phyloP scores from a whole-genome alignment of 2,113 vertebrate species.

The Melanotaenia duboulayi region DNA sequence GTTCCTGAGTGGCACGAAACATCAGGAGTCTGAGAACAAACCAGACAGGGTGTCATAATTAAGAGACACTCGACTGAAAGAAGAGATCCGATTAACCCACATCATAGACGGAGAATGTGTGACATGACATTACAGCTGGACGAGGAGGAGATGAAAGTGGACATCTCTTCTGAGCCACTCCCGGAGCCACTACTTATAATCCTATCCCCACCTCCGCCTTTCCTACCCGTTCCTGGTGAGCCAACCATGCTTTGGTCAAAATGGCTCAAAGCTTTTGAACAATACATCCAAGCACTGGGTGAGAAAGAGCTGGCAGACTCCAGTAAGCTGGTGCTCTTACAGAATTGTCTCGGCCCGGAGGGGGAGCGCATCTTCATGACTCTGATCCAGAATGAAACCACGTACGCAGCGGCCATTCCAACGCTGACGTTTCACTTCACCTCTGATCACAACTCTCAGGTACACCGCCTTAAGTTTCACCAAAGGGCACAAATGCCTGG shows the following conservation, averaged over 20 bases:
- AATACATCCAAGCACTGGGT: conserved; percentile 59
- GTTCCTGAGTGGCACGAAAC: conserved; percentile 15
- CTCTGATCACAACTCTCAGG: conserved; percentile 32
- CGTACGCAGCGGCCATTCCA: conserved; percentile 53
- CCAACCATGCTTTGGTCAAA: conserved; percentile 60
- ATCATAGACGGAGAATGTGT: conserved; percentile 38
- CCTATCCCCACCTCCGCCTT: conserved; percentile 66
- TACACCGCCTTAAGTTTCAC: conserved; percentile 55
- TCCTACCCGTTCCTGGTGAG: conserved; percentile 41
- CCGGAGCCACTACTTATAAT: conserved; percentile 71
- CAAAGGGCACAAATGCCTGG: conserved; percentile 62
- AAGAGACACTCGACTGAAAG: not conserved
- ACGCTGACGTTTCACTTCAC: conserved; percentile 55
- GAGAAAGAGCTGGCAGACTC: conserved; percentile 63
- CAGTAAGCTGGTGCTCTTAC: conserved; percentile 61
- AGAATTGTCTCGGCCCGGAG: conserved; percentile 70
- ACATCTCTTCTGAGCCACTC: not conserved
- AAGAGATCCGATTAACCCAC: not conserved
- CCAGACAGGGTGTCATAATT: not conserved
- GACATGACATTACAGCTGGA: conserved; percentile 31
- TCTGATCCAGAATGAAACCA: conserved; percentile 29
- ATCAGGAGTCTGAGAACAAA: conserved; percentile 10
- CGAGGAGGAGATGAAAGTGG: conserved; percentile 36
- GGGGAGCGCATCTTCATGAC: conserved; percentile 57
- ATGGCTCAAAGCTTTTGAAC: conserved; percentile 69